Evolutionary conservation across 2,888 invertebrate genomes (phyloP).

Genomic region (Ferrisia virgata): DNA sequence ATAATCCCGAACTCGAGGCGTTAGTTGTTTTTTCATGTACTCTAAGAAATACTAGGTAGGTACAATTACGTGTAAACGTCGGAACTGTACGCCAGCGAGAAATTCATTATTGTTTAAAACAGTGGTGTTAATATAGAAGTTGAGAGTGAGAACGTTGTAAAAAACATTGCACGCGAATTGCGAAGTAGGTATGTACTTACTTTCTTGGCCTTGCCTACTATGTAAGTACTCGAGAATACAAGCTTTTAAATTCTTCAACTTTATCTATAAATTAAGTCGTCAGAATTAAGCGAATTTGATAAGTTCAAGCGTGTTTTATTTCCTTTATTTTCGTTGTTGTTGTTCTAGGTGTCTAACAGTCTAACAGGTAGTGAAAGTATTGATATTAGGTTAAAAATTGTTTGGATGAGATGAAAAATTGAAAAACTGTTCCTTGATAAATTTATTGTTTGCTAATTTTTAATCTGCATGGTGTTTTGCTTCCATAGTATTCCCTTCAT

Average conservation of each 20-base stretch:
- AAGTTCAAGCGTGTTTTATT: not conserved
- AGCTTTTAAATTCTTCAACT: not conserved
- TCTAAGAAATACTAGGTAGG: not conserved
- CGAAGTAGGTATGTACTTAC: not conserved
- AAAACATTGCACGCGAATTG: not conserved
- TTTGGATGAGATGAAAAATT: too few relatives aligned
- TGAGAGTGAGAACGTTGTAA: not conserved
- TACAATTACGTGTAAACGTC: not conserved
- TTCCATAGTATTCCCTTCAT: too few relatives aligned
- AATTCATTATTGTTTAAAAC: not conserved
- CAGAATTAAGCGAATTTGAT: not conserved
- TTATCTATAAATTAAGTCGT: not conserved
- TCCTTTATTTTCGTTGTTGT: too few relatives aligned
- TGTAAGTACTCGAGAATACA: too few relatives aligned
- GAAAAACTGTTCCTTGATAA: too few relatives aligned
- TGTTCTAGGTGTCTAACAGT: too few relatives aligned
- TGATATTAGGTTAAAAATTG: too few relatives aligned
- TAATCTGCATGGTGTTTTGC: too few relatives aligned
- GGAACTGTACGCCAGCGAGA: not conserved
- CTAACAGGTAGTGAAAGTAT: too few relatives aligned
- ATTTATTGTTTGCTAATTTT: too few relatives aligned
- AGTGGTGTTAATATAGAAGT: not conserved
- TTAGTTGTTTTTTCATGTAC: not conserved
- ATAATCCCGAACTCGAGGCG: not conserved
- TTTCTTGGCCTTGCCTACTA: too few relatives aligned